Conservation (phyloP, 2,113 vertebrate genomes). For the Tachysurus vachellii region DNA sequence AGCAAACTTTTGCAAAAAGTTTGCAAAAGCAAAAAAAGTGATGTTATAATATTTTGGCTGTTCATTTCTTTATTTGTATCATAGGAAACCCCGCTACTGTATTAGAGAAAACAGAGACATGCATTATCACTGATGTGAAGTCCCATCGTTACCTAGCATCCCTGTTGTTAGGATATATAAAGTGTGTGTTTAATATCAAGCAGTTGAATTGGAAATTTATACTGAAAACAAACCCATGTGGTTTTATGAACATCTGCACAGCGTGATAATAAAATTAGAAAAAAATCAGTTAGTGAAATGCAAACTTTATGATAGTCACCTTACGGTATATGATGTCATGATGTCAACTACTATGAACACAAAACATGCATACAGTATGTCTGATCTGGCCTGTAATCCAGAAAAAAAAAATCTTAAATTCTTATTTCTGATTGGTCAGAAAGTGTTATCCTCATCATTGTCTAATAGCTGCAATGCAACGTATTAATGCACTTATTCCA, state of each 20-base stretch:
- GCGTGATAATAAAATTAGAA: neutral
- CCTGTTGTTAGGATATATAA: neutral
- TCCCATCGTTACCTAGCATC: neutral
- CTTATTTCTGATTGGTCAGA: too few species aligned
- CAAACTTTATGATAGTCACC: neutral
- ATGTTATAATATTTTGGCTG: neutral
- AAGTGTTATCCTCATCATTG: neutral
- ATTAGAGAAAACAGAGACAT: neutral
- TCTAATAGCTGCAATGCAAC: neutral
- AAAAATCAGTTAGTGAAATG: neutral
- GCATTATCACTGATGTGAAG: neutral
- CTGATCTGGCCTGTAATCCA: too few species aligned
- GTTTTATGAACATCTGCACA: neutral
- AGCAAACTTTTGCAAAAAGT: neutral
- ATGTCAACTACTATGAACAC: neutral
- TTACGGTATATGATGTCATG: neutral
- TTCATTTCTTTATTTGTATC: neutral
- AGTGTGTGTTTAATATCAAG: neutral
- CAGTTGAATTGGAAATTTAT: neutral
- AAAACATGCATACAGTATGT: neutral
- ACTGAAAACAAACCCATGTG: neutral
- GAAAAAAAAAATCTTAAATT: too few species aligned
- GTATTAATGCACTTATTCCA: neutral
- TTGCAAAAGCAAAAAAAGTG: too few species aligned
- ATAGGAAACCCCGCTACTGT: neutral